Conservation (phyloP, 2,888 invertebrate species). For the Willowsia nigromaculata region DNA sequence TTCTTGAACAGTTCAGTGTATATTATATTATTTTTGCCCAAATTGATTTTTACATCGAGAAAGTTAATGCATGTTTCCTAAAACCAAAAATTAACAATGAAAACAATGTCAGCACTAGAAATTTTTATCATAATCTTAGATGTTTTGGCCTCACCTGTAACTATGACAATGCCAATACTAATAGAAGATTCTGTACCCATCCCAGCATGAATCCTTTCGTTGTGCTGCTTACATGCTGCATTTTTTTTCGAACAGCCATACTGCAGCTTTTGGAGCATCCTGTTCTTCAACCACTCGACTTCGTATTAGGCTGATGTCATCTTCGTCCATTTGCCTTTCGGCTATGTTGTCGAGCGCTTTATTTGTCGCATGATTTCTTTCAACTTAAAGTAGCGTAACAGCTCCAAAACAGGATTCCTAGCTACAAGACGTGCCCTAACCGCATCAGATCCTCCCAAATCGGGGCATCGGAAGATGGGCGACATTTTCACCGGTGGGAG, state of each 20-base stretch:
- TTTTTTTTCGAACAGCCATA: constrained; percentile 66
- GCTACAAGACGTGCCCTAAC: neutral
- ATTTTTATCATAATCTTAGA: no score
- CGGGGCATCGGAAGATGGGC: constrained; percentile 44
- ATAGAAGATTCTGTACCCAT: neutral
- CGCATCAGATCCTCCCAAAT: neutral
- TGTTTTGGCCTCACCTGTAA: neutral
- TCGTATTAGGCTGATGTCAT: constrained; percentile 23
- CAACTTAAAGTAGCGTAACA: constrained; percentile 25
- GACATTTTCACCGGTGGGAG: constrained; percentile 72
- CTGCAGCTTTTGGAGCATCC: constrained; percentile 56
- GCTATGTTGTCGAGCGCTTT: constrained; percentile 63
- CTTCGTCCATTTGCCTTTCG: constrained; percentile 39
- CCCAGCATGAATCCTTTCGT: constrained; percentile 11
- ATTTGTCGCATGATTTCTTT: constrained; percentile 66
- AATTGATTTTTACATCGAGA: no score
- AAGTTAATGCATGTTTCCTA: no score
- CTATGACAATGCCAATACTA: neutral
- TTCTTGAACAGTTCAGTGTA: no score
- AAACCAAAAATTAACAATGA: neutral
- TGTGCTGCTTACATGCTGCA: constrained; percentile 60
- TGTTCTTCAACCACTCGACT: neutral
- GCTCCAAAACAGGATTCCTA: constrained; percentile 19
- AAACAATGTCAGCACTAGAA: neutral
- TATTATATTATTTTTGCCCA: no score